These are phyloP conservation scores for Patella ulyssiponensis DNA, from an alignment of 2,888 invertebrate genomes.

Conservation along the genomic window DNA sequence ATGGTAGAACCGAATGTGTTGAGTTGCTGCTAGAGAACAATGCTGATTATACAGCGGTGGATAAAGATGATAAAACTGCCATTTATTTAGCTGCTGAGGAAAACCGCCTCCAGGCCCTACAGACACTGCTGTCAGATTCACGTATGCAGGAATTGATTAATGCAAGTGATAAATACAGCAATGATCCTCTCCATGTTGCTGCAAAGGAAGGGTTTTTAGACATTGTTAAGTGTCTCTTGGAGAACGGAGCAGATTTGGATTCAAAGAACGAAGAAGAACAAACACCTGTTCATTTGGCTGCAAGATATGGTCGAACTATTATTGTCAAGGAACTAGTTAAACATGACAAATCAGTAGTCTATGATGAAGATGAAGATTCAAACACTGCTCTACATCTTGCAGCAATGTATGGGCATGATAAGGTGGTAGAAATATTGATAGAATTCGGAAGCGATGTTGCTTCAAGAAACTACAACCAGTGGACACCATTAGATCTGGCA, in stretches of 20 bases:
- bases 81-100: constrained; percentile 72
- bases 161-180: constrained; percentile 72
- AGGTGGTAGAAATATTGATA: constrained; percentile 68
- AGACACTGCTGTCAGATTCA: constrained; percentile 67
- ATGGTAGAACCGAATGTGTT: constrained; percentile 71
- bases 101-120: constrained; percentile 62
- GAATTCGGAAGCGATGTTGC: constrained; percentile 72
- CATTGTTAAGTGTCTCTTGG: constrained; percentile 69
- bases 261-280: constrained; percentile 74
- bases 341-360: constrained; percentile 66
- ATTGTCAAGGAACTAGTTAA: constrained; percentile 68
- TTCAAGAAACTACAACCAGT: constrained; percentile 72
- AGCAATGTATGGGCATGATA: constrained; percentile 71
- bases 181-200: constrained; percentile 74
- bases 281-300: constrained; percentile 73
- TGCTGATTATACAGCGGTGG: constrained; percentile 70
- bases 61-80: constrained; percentile 73
- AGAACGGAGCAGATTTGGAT: constrained; percentile 70
- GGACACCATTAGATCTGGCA: constrained; percentile 74
- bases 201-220: constrained; percentile 69
- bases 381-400: constrained; percentile 73
- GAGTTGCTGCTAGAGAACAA: constrained; percentile 66
- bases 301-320: constrained; percentile 69
- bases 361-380: constrained; percentile 72
- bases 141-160: constrained; percentile 65